Evolutionary conservation across 2,113 vertebrate genomes (phyloP).

Genomic region (Microtus ochrogaster): DNA sequence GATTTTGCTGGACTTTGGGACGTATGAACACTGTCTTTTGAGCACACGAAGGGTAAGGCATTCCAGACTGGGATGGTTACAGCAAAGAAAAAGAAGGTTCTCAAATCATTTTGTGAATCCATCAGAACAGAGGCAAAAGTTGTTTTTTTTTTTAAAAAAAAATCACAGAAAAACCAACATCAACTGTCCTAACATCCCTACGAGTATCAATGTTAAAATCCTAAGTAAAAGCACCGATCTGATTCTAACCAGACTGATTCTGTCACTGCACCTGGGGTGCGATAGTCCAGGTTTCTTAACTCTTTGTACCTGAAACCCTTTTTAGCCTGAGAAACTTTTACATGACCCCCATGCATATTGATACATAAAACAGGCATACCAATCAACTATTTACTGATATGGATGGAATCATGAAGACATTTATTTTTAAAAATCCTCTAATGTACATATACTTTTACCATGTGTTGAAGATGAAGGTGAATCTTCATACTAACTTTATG

Average conservation of each 20-base stretch:
- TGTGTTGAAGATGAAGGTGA: background rate
- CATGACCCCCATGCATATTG: background rate
- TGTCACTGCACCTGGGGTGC: background rate
- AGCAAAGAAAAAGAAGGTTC: background rate
- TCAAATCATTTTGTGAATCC: slow-evolving; percentile 1
- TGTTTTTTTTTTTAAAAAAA: no score
- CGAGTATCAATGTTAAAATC: background rate
- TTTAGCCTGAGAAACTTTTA: background rate
- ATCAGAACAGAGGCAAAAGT: background rate
- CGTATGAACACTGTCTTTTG: background rate
- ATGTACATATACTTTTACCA: background rate
- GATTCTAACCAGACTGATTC: background rate
- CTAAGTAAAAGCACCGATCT: background rate
- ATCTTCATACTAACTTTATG: background rate
- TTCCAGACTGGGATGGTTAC: background rate
- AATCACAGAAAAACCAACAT: background rate
- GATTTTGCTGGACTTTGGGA: background rate
- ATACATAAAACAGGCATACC: background rate
- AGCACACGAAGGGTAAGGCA: background rate
- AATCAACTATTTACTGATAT: background rate
- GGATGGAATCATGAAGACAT: background rate
- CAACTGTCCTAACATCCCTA: background rate
- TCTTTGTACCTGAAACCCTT: background rate
- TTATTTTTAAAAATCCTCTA: background rate
- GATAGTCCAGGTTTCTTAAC: background rate